Base-by-base conservation (phyloP, 2,113 vertebrate genomes). In the Aepyceros melampus region DNA sequence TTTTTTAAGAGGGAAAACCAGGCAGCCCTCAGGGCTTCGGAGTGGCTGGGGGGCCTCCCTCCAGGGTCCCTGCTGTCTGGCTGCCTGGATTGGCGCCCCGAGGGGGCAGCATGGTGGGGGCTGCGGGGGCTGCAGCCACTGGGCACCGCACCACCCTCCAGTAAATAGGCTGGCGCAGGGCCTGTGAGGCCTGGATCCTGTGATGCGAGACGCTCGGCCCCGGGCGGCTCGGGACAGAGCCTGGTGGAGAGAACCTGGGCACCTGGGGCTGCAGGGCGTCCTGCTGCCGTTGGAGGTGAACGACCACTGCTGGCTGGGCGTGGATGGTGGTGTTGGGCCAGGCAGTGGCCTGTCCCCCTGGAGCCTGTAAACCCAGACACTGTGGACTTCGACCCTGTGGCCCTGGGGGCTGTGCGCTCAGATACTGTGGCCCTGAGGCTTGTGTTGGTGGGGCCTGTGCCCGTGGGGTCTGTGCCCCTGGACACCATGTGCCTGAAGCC, bases 31-130 rank as follows among this genome's bases (percentile, higher is more conserved):
- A 98, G 97, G 95, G 86, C 85, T 98, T 89, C 13, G 99, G 98
- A 93, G 98, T 97, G 74, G 98, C 89, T 3, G 99, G 98, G 7
- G 98, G 97, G 97, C 98, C 98, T 98, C 99, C 98, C 94, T 99
- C 99, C 97, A 97, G 97, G 98, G 99, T 99, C 99, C 98, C 99
- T 99, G 98, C 98, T 98, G 99, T 98, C 98, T 98, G 99, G 98
- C 98, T 99, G 98, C 98, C 98, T 99, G 99, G 99, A 99, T 96
- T 99, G 74, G 33, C 88, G 15, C 2, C 98, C 25, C 96, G 98
- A 8, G 87, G 98, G 87, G 96, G 98, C 98, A 97, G 98, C 98
- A 98, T 98, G 93, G 98, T 98, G 79, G 27, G 31, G 4, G 58
- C 2, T 2, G 96, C 98, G 86, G 98, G 98, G 97, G 98, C 99